phyloP scores from a whole-genome alignment of 1,140 invertebrate genomes.

The Drosophila insularis region DNA sequence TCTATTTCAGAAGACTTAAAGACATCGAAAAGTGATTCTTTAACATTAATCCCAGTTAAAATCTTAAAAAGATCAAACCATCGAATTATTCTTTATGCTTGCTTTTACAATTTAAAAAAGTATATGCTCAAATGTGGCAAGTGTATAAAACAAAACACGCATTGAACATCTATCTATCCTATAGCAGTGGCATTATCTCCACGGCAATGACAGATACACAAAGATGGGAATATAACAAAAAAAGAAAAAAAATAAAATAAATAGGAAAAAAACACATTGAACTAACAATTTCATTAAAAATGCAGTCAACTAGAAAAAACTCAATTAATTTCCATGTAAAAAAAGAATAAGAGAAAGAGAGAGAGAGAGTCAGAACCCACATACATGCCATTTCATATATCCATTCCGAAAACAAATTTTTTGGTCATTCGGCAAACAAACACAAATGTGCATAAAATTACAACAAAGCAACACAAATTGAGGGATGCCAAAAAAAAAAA shows the following conservation, averaged over 20 bases:
- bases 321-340: conserved; percentile 76
- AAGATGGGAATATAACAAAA: conserved; percentile 31
- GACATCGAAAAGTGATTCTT: too few relatives aligned
- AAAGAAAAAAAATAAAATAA: conserved; percentile 26
- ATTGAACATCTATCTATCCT: conserved; percentile 1
- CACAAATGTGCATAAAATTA: conserved; percentile 79
- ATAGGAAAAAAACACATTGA: conserved; percentile 48
- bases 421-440: conserved; percentile 76
- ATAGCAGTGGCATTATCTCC: conserved; percentile 60
- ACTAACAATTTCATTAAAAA: conserved; percentile 82
- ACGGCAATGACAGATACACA: conserved; percentile 53
- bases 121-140: neutral
- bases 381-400: conserved; percentile 13
- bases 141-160: neutral
- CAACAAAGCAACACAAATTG: conserved; percentile 74
- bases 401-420: conserved; percentile 72
- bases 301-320: conserved; percentile 81
- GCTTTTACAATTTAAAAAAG: too few relatives aligned
- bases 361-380: conserved; percentile 4
- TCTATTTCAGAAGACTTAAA: too few relatives aligned
- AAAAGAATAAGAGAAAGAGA: conserved; percentile 38
- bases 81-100: too few relatives aligned
- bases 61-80: too few relatives aligned
- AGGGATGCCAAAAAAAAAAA: conserved; percentile 56
- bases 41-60: too few relatives aligned